A percentile compares a stretch with the other conserved stretches of the same genome.
phyloP scores from a whole-genome alignment of 35 echinoderm and acorn worm species.

The Lytechinus pictus region DNA sequence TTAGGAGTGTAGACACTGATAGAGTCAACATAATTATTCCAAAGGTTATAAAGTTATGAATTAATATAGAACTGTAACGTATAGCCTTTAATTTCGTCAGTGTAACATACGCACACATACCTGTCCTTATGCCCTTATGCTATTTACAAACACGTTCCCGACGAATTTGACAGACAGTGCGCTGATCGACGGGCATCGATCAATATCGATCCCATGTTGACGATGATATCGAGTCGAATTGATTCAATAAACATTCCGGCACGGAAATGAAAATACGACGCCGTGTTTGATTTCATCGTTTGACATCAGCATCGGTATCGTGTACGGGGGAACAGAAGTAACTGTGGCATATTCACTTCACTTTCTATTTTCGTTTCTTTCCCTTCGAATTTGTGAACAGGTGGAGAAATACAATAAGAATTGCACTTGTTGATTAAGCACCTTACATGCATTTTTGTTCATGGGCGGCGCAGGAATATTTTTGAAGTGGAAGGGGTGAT shows the following conservation, averaged over 20 bases:
- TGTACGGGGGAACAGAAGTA: not conserved
- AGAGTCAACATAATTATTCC: too few species aligned
- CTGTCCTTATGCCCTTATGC: not conserved
- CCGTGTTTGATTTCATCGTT: not conserved
- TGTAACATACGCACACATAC: not conserved
- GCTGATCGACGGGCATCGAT: slow-evolving; percentile 20
- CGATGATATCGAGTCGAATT: slow-evolving; percentile 4
- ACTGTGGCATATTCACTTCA: too few species aligned
- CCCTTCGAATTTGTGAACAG: too few species aligned
- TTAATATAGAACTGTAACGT: not conserved
- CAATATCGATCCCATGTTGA: slow-evolving; percentile 21
- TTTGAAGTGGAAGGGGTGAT: too few species aligned
- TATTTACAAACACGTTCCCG: not conserved
- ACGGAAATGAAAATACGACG: not conserved
- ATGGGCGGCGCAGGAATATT: too few species aligned
- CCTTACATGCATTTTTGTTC: too few species aligned
- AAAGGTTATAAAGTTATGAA: too few species aligned
- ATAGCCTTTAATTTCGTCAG: not conserved
- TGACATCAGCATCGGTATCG: not conserved
- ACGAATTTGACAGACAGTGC: not conserved
- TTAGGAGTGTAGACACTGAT: too few species aligned
- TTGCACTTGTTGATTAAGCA: too few species aligned
- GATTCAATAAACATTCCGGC: not conserved
- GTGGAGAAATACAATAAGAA: too few species aligned
- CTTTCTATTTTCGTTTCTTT: too few species aligned